Percentiles rank a stretch among this genome's conserved stretches.
Conservation (phyloP, 1,140 invertebrate genomes). For the Drosophila lacteicornis region DNA sequence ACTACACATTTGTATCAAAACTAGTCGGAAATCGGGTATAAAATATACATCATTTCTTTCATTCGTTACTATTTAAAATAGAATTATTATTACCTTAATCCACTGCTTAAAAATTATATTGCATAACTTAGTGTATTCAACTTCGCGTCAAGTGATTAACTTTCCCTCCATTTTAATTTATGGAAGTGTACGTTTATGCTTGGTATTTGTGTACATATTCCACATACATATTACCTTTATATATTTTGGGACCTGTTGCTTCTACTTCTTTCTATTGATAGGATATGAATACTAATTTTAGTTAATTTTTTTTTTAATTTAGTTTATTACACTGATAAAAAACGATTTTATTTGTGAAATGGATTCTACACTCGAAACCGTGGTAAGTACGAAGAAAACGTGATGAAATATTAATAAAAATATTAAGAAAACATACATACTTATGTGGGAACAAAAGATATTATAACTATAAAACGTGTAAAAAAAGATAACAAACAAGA, state of each 20-base stretch:
- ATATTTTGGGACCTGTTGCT: conserved; percentile 33
- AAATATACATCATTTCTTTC: conserved; percentile 8
- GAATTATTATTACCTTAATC: neutral
- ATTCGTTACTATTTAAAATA: neutral
- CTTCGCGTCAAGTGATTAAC: neutral
- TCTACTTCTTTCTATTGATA: conserved; percentile 1
- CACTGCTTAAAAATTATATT: neutral
- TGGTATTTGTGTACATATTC: neutral
- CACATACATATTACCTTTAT: conserved; percentile 1
- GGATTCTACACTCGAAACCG: conserved; percentile 42
- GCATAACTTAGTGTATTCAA: neutral
- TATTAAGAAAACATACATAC: too few relatives aligned
- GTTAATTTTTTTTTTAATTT: conserved; percentile 1
- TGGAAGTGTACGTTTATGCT: neutral
- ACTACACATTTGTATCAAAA: neutral
- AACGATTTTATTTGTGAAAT: conserved; percentile 36
- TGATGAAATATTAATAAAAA: neutral
- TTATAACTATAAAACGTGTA: neutral
- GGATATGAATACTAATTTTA: neutral
- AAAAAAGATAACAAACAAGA: neutral
- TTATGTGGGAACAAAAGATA: neutral
- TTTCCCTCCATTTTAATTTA: neutral
- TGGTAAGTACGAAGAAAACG: conserved; percentile 24
- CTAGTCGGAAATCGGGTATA: neutral
- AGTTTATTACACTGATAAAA: conserved; percentile 4